These are phyloP conservation scores for Drosophila mettleri DNA, from an alignment of 2,888 invertebrate species.

Conservation along the genomic window DNA sequence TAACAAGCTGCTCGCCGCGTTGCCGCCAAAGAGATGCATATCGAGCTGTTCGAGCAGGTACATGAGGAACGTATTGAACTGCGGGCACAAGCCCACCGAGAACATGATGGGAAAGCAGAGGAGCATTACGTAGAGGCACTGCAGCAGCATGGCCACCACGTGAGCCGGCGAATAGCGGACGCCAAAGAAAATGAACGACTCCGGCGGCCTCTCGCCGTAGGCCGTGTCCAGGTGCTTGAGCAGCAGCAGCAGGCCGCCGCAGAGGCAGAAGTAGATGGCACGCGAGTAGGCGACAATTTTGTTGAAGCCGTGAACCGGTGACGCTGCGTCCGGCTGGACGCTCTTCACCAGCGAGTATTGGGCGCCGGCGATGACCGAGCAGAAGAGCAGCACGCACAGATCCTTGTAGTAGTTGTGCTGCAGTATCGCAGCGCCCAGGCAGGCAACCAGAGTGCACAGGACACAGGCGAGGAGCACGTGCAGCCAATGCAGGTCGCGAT, in stretches of 20 bases:
- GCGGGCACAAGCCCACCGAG: slow-evolving; percentile 97
- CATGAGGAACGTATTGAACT: slow-evolving; percentile 98
- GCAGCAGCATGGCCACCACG: slow-evolving; percentile 89
- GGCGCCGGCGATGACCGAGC: slow-evolving; percentile 98
- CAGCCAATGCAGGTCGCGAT: slow-evolving; percentile 92
- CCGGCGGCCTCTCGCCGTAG: slow-evolving; percentile 65
- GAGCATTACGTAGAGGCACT: slow-evolving; percentile 91
- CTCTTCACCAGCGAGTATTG: slow-evolving; percentile 98
- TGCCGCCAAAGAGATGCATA: slow-evolving; percentile 95
- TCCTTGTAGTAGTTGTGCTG: slow-evolving; percentile 95
- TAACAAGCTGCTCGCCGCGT: slow-evolving; percentile 92
- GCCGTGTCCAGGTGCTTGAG: slow-evolving; percentile 77
- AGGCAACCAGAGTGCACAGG: slow-evolving; percentile 93
- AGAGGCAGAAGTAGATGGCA: slow-evolving; percentile 96
- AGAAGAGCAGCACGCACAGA: slow-evolving; percentile 96
- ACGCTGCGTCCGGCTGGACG: slow-evolving; percentile 99
- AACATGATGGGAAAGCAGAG: slow-evolving; percentile 97
- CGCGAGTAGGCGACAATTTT: slow-evolving; percentile 96
- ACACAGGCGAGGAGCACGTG: slow-evolving; percentile 92
- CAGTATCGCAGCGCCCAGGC: slow-evolving; percentile 93
- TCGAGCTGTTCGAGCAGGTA: slow-evolving; percentile 98
- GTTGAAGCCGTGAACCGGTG: slow-evolving; percentile 99
- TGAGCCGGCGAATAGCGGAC: slow-evolving; percentile 86
- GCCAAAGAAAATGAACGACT: slow-evolving; percentile 76
- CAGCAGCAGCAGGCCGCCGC: slow-evolving; percentile 87